Evolutionary conservation across 2,113 vertebrate species (phyloP).

Genomic region (Dipodomys merriami): DNA sequence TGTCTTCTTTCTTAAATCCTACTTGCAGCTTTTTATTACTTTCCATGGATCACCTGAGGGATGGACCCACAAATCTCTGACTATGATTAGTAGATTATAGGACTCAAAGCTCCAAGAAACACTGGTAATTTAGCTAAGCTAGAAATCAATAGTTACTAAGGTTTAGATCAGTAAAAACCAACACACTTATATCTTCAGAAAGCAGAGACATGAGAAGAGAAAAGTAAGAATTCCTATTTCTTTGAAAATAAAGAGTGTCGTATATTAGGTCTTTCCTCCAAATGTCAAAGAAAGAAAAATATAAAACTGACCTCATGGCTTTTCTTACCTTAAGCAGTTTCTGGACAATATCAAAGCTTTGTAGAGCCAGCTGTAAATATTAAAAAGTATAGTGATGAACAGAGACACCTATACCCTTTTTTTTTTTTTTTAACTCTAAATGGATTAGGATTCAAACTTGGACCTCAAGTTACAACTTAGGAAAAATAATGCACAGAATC

Average conservation of each 20-base stretch:
- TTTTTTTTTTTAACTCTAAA: not conserved
- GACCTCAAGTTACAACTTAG: not conserved
- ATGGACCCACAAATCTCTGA: not conserved
- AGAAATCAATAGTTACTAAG: not conserved
- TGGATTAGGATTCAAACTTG: not conserved
- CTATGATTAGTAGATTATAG: accelerated
- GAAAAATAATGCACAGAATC: not conserved
- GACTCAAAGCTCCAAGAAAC: not conserved
- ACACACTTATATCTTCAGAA: not conserved
- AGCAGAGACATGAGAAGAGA: not conserved
- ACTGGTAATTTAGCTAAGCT: not conserved
- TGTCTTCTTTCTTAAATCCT: not conserved
- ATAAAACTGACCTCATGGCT: not conserved
- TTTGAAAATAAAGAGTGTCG: not conserved
- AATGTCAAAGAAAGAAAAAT: not conserved
- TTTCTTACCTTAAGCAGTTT: conserved; percentile 92
- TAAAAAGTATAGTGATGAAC: conserved; percentile 56
- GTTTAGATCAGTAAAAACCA: not conserved
- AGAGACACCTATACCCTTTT: not conserved
- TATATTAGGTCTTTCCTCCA: not conserved
- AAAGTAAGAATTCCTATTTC: not conserved
- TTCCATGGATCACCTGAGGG: not conserved
- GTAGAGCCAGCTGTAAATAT: conserved; percentile 91
- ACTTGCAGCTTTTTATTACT: not conserved
- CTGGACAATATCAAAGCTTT: conserved; percentile 95